phyloP scores from a whole-genome alignment of 2,113 vertebrate genomes.

The Stictonetta naevosa region DNA sequence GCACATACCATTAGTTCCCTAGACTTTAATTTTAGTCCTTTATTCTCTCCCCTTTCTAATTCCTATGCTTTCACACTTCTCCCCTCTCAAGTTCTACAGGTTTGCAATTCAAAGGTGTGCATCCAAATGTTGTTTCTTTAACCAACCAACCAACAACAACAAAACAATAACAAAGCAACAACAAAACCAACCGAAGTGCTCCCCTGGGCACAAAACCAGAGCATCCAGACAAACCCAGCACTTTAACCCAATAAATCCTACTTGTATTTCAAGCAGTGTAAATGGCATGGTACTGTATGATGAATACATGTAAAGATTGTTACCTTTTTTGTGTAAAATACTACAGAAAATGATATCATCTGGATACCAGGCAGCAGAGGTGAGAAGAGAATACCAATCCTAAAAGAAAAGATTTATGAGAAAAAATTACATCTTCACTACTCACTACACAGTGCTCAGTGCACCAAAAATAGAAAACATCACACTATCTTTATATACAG shows the following conservation, averaged over 20 bases:
- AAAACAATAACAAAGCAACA: not conserved
- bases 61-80: not conserved
- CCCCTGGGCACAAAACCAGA: not conserved
- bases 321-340: constrained; percentile 96
- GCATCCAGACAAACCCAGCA: not conserved
- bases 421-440: not conserved
- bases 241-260: not conserved
- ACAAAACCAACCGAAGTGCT: not conserved
- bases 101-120: not conserved
- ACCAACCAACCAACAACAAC: not conserved
- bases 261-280: not conserved
- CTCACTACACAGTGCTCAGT: not conserved
- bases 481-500: not conserved
- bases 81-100: not conserved
- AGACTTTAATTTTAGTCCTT: not conserved
- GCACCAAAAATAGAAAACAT: not conserved
- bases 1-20: not conserved
- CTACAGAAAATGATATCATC: constrained; percentile 84
- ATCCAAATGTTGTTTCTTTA: not conserved
- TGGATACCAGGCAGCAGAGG: constrained; percentile 93
- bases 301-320: not conserved
- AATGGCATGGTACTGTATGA: constrained; percentile 48
- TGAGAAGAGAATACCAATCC: constrained; percentile 95
- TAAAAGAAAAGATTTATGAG: constrained; percentile 51
- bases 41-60: not conserved